phyloP scores from a whole-genome alignment of 2,888 invertebrate genomes.

The Encarsia formosa region DNA sequence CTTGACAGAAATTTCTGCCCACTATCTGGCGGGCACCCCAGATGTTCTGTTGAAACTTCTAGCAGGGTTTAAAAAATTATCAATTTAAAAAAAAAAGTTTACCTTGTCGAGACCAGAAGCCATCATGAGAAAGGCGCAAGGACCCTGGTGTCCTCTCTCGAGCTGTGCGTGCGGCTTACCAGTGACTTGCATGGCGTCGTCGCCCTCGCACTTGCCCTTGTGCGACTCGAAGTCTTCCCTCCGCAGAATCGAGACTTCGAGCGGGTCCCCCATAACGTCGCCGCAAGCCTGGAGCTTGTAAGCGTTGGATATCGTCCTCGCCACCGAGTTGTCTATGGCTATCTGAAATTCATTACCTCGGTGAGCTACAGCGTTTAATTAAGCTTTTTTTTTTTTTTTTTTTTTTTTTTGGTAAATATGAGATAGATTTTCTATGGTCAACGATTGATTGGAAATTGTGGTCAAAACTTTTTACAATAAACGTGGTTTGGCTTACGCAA shows the following conservation, averaged over 20 bases:
- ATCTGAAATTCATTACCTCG: too few species aligned
- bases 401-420: too few species aligned
- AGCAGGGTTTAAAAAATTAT: too few species aligned
- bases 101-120: constrained; percentile 76
- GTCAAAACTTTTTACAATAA: too few species aligned
- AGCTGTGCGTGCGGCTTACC: constrained; percentile 61
- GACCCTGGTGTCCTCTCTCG: constrained; percentile 77
- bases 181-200: constrained; percentile 74
- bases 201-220: constrained; percentile 70
- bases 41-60: too few species aligned
- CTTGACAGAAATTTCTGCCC: too few species aligned
- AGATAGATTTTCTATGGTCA: too few species aligned
- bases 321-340: constrained; percentile 63
- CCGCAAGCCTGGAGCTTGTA: constrained; percentile 65
- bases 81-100: constrained; percentile 10
- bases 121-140: constrained; percentile 82
- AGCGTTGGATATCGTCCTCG: constrained; percentile 55
- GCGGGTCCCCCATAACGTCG: constrained; percentile 70
- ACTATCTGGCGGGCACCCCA: too few species aligned
- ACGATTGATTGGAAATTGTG: too few species aligned
- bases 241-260: constrained; percentile 75
- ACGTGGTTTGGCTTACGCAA: too few species aligned
- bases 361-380: too few species aligned
- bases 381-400: too few species aligned
- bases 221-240: constrained; percentile 70